phyloP scores from a whole-genome alignment of 2,797 vertebrate species.

The Cynodonichthys magdalenae region DNA sequence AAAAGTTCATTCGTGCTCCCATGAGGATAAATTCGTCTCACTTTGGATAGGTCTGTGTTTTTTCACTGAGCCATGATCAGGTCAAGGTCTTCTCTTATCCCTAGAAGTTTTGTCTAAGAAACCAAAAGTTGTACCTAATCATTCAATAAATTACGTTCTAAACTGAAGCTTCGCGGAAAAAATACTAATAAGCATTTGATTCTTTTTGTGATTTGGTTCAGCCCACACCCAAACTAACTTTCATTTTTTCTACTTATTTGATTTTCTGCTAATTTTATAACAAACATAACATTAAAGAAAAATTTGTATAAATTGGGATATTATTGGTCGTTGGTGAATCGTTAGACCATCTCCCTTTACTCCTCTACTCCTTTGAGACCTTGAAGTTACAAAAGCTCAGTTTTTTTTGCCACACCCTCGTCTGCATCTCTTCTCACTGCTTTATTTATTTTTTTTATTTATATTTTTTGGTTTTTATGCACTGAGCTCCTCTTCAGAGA shows the following conservation, averaged over 20 bases:
- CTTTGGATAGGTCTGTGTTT: not conserved
- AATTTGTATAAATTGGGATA: constrained; percentile 10
- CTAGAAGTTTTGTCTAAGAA: not conserved
- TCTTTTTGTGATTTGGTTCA: no score
- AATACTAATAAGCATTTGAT: not conserved
- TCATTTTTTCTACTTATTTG: not conserved
- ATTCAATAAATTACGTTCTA: not conserved
- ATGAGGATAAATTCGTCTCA: not conserved
- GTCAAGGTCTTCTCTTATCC: not conserved
- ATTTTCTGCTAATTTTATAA: constrained; percentile 8
- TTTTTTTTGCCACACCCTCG: not conserved
- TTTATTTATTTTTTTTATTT: not conserved
- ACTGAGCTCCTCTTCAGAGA: constrained; percentile 30
- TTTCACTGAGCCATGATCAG: not conserved
- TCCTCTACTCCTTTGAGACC: no score
- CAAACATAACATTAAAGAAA: constrained; percentile 23
- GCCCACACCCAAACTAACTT: no score
- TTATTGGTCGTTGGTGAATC: not conserved
- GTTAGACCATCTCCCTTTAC: not conserved
- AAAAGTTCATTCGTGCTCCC: not conserved
- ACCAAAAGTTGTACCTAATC: not conserved
- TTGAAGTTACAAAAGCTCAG: no score
- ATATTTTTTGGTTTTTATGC: no score
- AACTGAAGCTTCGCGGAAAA: not conserved
- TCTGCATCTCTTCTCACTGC: not conserved